Conservation (phyloP, 2,113 vertebrate species). For the Spilogale gracilis region DNA sequence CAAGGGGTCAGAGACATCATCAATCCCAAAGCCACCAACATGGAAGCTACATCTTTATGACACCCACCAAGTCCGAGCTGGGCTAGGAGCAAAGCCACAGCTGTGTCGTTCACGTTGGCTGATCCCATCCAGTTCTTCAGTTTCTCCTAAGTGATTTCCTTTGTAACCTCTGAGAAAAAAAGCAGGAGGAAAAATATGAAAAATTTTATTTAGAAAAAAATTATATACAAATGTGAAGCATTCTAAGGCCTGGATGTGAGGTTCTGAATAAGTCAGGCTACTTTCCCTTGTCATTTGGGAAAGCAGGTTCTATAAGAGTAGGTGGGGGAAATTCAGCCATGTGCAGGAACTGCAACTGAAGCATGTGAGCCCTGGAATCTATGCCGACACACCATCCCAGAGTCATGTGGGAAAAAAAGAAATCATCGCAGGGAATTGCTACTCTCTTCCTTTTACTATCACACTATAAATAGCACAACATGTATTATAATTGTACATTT, state of each 20-base stretch:
- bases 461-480: not conserved
- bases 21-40: not conserved
- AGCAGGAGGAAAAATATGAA: not conserved
- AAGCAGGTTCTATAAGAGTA: not conserved
- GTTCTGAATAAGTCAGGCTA: not conserved
- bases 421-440: not conserved
- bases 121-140: not conserved
- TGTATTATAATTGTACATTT: not conserved
- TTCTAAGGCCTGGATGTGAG: not conserved
- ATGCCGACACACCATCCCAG: not conserved
- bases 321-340: accelerated
- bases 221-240: not conserved
- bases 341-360: not conserved
- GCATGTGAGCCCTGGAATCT: not conserved
- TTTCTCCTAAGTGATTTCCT: slow-evolving; percentile 31
- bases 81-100: slow-evolving; percentile 16
- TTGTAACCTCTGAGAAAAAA: not conserved
- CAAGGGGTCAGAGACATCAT: not conserved
- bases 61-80: not conserved
- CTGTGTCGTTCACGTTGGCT: not conserved
- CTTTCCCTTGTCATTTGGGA: not conserved
- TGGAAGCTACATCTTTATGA: not conserved
- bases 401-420: not conserved
- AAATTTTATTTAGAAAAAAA: not conserved
- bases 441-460: not conserved